Conservation (phyloP, 2,888 invertebrate genomes). For the Nemoura dubitans region DNA sequence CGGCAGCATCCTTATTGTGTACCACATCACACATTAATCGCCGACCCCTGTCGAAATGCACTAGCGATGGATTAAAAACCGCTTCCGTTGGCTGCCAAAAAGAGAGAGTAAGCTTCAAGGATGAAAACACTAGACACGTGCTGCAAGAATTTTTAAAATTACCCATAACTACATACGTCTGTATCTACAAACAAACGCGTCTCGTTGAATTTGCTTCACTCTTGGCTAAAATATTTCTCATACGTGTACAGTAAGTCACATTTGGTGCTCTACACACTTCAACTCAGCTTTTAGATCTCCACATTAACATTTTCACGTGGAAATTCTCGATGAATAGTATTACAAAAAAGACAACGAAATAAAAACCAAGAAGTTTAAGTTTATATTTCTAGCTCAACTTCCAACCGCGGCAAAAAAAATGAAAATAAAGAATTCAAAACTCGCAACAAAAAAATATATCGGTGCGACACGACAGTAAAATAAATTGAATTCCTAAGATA, state of each 20-base stretch:
- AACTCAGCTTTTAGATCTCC: neutral
- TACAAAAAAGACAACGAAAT: no score
- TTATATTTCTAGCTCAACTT: no score
- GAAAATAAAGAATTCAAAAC: neutral
- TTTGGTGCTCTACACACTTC: neutral
- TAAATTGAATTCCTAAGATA: neutral
- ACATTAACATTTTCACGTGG: no score
- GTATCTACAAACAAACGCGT: no score
- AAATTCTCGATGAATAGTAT: no score
- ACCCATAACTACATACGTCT: neutral
- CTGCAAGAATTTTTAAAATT: neutral
- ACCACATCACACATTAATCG: no score
- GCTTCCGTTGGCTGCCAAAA: neutral
- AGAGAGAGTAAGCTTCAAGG: neutral
- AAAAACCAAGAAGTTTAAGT: no score
- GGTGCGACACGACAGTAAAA: neutral
- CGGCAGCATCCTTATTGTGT: no score
- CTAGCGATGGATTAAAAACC: neutral
- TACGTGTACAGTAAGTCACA: neutral
- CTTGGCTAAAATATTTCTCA: neutral
- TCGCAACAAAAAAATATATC: neutral
- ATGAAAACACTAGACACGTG: no score
- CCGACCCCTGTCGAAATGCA: no score
- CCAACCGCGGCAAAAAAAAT: neutral
- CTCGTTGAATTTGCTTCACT: neutral